Base-by-base conservation (phyloP, 1,140 invertebrate genomes). In the Pachypeltis micranthus region DNA sequence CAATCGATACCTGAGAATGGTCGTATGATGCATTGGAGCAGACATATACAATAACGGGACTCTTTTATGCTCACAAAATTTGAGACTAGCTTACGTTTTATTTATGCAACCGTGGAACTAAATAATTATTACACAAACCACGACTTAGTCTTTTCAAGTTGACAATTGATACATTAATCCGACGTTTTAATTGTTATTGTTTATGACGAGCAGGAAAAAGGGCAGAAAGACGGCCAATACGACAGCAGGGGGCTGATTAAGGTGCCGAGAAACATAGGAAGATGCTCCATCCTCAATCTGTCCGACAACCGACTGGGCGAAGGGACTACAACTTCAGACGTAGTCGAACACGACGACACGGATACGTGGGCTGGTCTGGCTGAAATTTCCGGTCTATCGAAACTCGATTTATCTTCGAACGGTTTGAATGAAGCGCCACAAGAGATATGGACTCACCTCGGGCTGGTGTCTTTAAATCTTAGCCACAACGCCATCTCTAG, bases 281-380 rank as follows among this genome's bases (percentile, higher is more conserved):
- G 78, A 1, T 72, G 87, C 47, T 80, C 78, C n/a, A 77, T 78
- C 44, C 77, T 88, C 54, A 83, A 88, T 72, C 72, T 88, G n/a
- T 83, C 84, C 29, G 80, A 85, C 70, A 88, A 88, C 69, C 77
- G 77, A 65, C 79, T 88, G 14, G 55, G 23, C 24, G 21, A 44
- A 21, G 26, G 16, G 19, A 12, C 31, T n/a, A 25, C 44, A 44
- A 14, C 23, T 23, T 61, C 21, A 24, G 14, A 19, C 10, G n/a
- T 44, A 24, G 10, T 19, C 16, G 2, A n/a, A 12, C n/a, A 56
- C 21, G 27, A 28, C 21, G 26, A 55, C 47, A 21, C n/a, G 19
- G 26, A 47, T 16, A 26, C 21, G 24, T 63, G 47, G 55, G 23
- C 24, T 24, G 34, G 26, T 7, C 56, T 63, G 16, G 57, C 21